phyloP scores from a whole-genome alignment of 2,888 invertebrate species.

The Drosophila nigricruria region DNA sequence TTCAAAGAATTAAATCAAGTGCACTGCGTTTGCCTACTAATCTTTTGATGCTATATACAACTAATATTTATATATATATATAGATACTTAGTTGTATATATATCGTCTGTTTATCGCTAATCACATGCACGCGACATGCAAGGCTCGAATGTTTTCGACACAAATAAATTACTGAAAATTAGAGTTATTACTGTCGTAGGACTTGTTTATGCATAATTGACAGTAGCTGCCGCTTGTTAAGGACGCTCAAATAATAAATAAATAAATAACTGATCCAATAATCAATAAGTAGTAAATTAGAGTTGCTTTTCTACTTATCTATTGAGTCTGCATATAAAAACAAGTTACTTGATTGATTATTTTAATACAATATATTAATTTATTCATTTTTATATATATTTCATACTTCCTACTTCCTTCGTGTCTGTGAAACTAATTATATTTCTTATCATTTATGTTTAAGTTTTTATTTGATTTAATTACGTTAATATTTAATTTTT shows the following conservation, averaged over 20 bases:
- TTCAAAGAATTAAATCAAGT: slow-evolving; percentile 10
- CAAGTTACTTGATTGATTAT: neutral
- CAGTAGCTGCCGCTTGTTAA: neutral
- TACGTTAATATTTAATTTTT: neutral
- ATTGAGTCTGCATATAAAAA: neutral
- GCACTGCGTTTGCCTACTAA: neutral
- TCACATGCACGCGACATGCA: slow-evolving; percentile 10
- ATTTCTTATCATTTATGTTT: neutral
- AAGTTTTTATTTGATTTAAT: neutral
- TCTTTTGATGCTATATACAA: neutral
- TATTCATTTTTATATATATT: neutral
- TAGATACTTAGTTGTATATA: neutral
- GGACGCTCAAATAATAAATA: neutral
- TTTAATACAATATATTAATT: neutral
- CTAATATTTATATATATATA: neutral
- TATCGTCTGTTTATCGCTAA: slow-evolving; percentile 1
- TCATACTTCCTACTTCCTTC: neutral
- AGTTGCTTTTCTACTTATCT: neutral
- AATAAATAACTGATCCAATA: neutral
- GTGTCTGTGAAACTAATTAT: neutral
- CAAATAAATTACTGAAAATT: slow-evolving; percentile 8
- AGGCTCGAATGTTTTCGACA: neutral
- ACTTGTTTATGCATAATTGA: neutral
- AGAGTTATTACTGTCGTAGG: neutral
- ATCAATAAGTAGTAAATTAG: neutral